A percentile compares a stretch with the other conserved stretches of the same genome.
Conservation (phyloP, 2,888 invertebrate genomes). For the Branchipolynoe longqiensis region DNA sequence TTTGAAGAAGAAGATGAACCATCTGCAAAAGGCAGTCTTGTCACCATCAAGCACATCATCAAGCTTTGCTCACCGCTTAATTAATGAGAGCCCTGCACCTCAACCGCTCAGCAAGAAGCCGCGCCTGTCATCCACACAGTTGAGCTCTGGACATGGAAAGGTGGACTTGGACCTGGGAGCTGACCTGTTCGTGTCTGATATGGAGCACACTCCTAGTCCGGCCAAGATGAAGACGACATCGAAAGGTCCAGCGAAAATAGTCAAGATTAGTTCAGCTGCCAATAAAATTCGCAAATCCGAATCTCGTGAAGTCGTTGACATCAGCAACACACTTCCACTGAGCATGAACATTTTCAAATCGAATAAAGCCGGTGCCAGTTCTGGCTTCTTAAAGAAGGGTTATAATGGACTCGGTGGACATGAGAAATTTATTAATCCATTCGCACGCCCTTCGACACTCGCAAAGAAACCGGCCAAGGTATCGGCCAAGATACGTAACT, state of each 20-base stretch:
- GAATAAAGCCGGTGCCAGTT: neutral
- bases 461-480: neutral
- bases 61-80: slow-evolving; percentile 65
- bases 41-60: slow-evolving; percentile 64
- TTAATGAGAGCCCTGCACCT: slow-evolving; percentile 68
- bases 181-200: slow-evolving; percentile 57
- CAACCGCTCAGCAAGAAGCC: slow-evolving; percentile 57
- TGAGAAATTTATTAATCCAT: slow-evolving; percentile 63
- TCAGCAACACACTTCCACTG: slow-evolving; percentile 15
- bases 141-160: too few species aligned
- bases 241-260: slow-evolving; percentile 32
- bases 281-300: neutral
- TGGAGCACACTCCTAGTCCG: neutral
- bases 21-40: slow-evolving; percentile 63
- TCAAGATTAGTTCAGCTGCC: slow-evolving; percentile 59
- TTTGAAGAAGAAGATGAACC: slow-evolving; percentile 61
- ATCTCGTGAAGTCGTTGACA: neutral
- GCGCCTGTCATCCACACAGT: slow-evolving; percentile 47
- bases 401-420: slow-evolving; percentile 68
- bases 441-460: slow-evolving; percentile 13
- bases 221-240: too few species aligned
- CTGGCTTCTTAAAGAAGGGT: slow-evolving; percentile 62
- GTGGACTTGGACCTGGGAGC: slow-evolving; percentile 29
- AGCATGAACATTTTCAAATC: slow-evolving; percentile 59
- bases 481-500: slow-evolving; percentile 35